phyloP scores from a whole-genome alignment of 2,888 invertebrate genomes.

The Drosophila robusta region DNA sequence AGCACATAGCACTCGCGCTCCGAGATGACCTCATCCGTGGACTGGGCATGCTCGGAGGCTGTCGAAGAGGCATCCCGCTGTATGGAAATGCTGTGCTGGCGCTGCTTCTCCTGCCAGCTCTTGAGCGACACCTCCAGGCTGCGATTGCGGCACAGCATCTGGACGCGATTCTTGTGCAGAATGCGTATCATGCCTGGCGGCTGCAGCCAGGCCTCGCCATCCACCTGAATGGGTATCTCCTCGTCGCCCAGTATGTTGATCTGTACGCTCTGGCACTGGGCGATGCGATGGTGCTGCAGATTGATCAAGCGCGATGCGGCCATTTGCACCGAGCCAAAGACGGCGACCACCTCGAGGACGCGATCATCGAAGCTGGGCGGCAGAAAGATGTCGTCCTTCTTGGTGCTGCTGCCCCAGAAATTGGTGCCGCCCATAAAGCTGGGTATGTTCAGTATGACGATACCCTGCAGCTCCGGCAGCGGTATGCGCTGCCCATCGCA shows the following conservation, averaged over 20 bases:
- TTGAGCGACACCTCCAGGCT: conserved; percentile 95
- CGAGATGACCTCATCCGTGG: conserved; percentile 85
- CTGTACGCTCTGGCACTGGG: conserved; percentile 97
- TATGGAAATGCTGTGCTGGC: conserved; percentile 86
- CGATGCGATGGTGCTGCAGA: conserved; percentile 98
- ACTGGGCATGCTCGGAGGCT: conserved; percentile 80
- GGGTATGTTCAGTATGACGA: conserved; percentile 98
- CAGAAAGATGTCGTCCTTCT: conserved; percentile 95
- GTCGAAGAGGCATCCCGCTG: conserved; percentile 85
- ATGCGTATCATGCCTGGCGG: conserved; percentile 98
- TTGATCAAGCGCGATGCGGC: conserved; percentile 97
- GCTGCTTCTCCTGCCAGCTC: conserved; percentile 94
- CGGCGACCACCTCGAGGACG: conserved; percentile 98
- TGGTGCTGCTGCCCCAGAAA: conserved; percentile 98
- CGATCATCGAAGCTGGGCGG: conserved; percentile 98
- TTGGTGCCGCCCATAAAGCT: conserved; percentile 99
- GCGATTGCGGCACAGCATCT: conserved; percentile 97
- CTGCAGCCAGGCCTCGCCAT: conserved; percentile 99
- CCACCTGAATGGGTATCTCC: conserved; percentile 97
- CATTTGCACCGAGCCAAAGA: conserved; percentile 99
- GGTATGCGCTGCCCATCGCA: conserved; percentile 98
- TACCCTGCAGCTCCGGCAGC: conserved; percentile 97
- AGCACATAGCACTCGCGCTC: conserved; percentile 86
- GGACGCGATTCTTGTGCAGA: conserved; percentile 98
- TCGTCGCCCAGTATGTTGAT: conserved; percentile 97